Percentiles rank a stretch among this genome's conserved stretches.
Conservation (phyloP, 2,113 vertebrate genomes). For the Melanerpes formicivorus region DNA sequence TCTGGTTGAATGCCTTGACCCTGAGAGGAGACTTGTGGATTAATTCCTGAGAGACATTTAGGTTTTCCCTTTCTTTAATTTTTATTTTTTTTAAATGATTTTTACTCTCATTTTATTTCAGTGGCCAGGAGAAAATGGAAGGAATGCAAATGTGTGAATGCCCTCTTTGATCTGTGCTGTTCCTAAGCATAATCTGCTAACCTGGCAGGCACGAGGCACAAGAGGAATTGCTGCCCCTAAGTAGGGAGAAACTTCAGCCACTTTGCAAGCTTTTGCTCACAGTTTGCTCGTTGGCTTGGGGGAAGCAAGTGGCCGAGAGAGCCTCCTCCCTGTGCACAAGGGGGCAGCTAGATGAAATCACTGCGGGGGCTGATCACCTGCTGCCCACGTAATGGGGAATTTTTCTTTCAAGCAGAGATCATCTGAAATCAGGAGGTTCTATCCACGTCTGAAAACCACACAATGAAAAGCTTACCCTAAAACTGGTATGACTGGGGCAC, state of each 20-base stretch:
- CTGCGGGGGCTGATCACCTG: not conserved
- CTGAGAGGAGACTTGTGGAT: not conserved
- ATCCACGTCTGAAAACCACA: not conserved
- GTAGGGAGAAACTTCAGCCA: not conserved
- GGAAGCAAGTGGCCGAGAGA: not conserved
- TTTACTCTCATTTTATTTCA: not conserved
- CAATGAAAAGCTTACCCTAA: not conserved
- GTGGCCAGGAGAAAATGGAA: not conserved
- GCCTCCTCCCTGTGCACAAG: not conserved
- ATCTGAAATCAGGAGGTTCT: not conserved
- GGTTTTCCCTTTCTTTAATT: not conserved
- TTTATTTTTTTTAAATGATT: not conserved
- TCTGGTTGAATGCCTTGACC: not conserved
- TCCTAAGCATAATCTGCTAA: constrained; percentile 36
- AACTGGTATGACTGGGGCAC: not conserved
- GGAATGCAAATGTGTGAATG: constrained; percentile 62
- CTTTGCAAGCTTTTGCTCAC: not conserved
- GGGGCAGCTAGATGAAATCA: not conserved
- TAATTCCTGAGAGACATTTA: not conserved
- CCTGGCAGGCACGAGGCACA: constrained; percentile 36
- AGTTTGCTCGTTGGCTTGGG: not conserved
- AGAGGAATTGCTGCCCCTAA: not conserved
- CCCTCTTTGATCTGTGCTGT: not conserved
- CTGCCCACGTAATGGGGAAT: not conserved
- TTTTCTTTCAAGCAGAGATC: constrained; percentile 29